Conservation (phyloP, 92 coral and sea anemone genomes). For the Heliopora coerulea region DNA sequence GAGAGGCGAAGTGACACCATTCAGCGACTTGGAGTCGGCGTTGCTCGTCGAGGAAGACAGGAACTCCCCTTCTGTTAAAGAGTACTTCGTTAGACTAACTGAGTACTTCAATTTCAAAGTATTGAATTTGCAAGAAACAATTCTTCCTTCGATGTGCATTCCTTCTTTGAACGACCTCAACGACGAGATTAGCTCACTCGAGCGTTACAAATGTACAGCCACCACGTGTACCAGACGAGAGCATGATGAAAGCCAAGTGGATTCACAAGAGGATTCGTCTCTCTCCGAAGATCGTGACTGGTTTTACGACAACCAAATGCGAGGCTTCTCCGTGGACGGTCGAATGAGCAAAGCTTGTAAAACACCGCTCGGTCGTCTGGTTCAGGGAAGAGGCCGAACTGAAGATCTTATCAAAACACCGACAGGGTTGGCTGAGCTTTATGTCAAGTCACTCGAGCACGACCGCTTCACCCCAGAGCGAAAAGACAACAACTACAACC, state of each 20-base stretch:
- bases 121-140: slow-evolving; percentile 30
- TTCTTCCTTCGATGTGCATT: slow-evolving; percentile 28
- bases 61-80: slow-evolving; percentile 13
- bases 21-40: slow-evolving; percentile 24
- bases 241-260: not conserved
- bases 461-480: not conserved
- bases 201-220: slow-evolving; percentile 20
- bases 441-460: not conserved
- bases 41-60: slow-evolving; percentile 22
- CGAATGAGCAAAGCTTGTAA: slow-evolving; percentile 37
- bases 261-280: not conserved
- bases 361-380: slow-evolving; percentile 24
- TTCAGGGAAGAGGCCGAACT: slow-evolving; percentile 1
- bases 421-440: slow-evolving; percentile 5
- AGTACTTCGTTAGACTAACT: slow-evolving; percentile 14
- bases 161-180: slow-evolving; percentile 20
- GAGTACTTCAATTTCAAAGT: slow-evolving; percentile 35
- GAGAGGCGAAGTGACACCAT: slow-evolving; percentile 29
- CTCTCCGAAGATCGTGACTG: not conserved
- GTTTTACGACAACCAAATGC: slow-evolving; percentile 32
- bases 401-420: slow-evolving; percentile 31
- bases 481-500: not conserved
- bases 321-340: slow-evolving; percentile 28
- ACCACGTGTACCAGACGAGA: not conserved
- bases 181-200: not conserved